Conservation (phyloP, 2,888 invertebrate species). For the Cyrtodaria siliqua region DNA sequence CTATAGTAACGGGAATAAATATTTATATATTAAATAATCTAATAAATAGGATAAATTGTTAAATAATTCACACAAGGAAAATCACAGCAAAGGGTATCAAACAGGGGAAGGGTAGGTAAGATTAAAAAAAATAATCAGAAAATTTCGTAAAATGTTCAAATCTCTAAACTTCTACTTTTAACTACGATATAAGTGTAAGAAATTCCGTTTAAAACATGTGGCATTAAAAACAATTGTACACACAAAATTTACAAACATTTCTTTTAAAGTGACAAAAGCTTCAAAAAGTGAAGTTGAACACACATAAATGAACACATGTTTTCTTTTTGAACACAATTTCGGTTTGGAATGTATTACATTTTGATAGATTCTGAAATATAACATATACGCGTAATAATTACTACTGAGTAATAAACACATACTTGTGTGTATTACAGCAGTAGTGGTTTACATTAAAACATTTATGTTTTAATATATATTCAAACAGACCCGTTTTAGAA, state of each 20-base stretch:
- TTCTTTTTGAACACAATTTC: background rate
- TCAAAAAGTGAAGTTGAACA: background rate
- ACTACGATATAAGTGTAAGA: background rate
- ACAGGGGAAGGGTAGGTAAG: background rate
- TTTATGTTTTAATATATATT: background rate
- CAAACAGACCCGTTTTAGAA: background rate
- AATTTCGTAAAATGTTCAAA: background rate
- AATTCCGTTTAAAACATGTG: background rate
- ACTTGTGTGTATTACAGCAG: conserved; percentile 1
- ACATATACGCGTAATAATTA: background rate
- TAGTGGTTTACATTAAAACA: background rate
- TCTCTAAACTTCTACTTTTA: background rate
- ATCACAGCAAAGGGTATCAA: conserved; percentile 14
- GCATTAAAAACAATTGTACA: background rate
- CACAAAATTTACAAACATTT: background rate
- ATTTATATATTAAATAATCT: conserved; percentile 8
- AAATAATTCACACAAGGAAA: background rate
- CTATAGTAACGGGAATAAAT: background rate
- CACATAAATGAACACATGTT: background rate
- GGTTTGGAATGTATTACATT: background rate
- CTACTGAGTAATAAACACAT: background rate
- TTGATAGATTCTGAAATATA: no score
- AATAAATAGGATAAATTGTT: conserved; percentile 15
- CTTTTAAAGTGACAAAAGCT: background rate
- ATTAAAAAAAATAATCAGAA: background rate